Base-by-base conservation (phyloP, 2,888 invertebrate species). In the Mythimna pallens region DNA sequence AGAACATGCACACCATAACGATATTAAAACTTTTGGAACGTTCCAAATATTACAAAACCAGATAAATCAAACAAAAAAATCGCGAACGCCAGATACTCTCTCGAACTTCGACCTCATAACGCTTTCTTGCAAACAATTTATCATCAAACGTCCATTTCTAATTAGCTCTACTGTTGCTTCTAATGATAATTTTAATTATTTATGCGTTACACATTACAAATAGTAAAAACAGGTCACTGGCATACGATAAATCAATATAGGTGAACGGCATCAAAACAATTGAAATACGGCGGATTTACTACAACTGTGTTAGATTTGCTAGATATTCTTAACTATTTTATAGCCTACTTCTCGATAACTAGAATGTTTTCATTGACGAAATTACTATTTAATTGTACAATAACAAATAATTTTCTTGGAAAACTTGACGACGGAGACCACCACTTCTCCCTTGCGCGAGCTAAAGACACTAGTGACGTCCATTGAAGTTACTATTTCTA, bases 221-320 rank as follows among this genome's bases (percentile, higher is more conserved):
- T 89, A 93, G 84, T 89, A 93, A 94, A 95, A 94, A 94, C 94
- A 93, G 96, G 95, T 96, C 96, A 95, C 91, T 94, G 91, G 93
- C 92, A 87, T 94, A 93, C 89, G 89, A 94, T 95, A 95, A 95
- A 96, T 96, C 96, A 95, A 96, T 96, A 95, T 91, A 93, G 87
- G 88, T 91, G 93, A 94, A 92, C 90, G 90, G 89, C 88, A 95
- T 91, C 94, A 96, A 94, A 96, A 96, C 94, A 96, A 93, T 91
- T 85, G 88, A 86, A 82, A 86, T 85, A 89, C 84, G 83, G 70
- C 77, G 30, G 65, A 70, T 80, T 80, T 65, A 66, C 47, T 70
- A 59, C 67, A 58, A 63, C 59, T 61, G 43, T 55, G 25, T n/a
- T 17, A 40, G 1, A 25, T 62, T 64, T 55, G 40, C 67, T 64